Base-by-base conservation (phyloP, 2,113 vertebrate species). In the Heterochromis multidens region DNA sequence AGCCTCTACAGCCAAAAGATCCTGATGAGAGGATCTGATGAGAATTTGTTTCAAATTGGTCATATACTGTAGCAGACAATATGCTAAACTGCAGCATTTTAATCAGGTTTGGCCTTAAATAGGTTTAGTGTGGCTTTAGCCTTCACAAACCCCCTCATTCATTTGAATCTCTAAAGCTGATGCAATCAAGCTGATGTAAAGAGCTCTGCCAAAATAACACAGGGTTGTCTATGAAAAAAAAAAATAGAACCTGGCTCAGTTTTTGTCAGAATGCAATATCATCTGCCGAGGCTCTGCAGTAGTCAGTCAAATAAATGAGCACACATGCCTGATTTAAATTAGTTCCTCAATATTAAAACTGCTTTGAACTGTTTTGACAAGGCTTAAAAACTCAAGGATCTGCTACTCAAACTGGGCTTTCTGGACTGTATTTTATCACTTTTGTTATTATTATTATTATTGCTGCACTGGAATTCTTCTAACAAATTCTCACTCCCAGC, bases 251-350 rank as follows among this genome's bases (percentile, higher is more conserved):
- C 49, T 74, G 67, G 67, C 67, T 74, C 67, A 52, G 67, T 52
- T 74, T 74, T 74, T 31, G 67, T 52, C 10, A 74, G 67, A 52
- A 74, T 52, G 67, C 43, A 13, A 31, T 14, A 52, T 74, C 67
- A 74, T 74, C 43, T 74, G 27, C 67, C 2, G 43, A 74, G 67
- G 21, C 67, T 7, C 67, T 52, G 67, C 67, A 74, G 67, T 17
- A 74, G 43, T 74, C 67, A 52, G 43, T 74, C 67, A 74, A 31
- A 74, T 52, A 74, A 74, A 74, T 74, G 25, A 74, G 43, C 67
- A 52, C 17, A 52, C 67, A 74, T 74, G 25, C 16, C 23, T 46
- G 3, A 72, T 29, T 10, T 29, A 29, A 49, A 3, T 17, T 2
- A 49, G 40, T 72, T 21, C 17, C 17, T 31, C 17, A 31, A 25